Percentiles rank a stretch among this genome's conserved stretches.
Evolutionary conservation across 2,797 vertebrate species (phyloP).

Genomic region (Hypotaenidia okinawae): DNA sequence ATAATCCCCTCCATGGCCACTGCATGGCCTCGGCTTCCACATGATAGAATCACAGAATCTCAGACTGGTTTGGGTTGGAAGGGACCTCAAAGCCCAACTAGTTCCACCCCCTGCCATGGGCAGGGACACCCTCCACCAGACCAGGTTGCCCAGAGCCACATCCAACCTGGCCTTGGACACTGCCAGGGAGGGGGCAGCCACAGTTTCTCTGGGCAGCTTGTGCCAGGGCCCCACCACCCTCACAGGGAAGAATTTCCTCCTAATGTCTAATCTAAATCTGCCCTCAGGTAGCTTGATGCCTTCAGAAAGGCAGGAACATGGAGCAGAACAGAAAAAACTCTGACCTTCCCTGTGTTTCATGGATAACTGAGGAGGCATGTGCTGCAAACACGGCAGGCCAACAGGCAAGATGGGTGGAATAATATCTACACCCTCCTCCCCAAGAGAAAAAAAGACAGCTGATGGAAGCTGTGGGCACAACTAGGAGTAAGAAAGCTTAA

Average conservation of each 20-base stretch:
- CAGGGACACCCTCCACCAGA: no score
- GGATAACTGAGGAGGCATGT: not conserved
- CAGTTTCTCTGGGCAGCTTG: no score
- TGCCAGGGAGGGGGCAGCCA: no score
- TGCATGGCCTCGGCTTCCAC: not conserved
- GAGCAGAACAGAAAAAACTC: not conserved
- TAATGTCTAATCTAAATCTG: no score
- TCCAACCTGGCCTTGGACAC: no score
- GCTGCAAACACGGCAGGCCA: not conserved
- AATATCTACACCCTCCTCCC: not conserved
- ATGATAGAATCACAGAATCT: no score
- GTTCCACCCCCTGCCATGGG: no score
- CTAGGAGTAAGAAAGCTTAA: not conserved
- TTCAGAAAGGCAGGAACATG: not conserved
- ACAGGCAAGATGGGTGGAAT: not conserved
- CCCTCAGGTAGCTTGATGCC: not conserved
- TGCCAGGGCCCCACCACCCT: no score
- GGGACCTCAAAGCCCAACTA: no score
- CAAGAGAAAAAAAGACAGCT: not conserved
- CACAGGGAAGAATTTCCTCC: no score
- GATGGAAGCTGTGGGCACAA: not conserved
- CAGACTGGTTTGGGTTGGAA: no score
- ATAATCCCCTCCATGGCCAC: not conserved
- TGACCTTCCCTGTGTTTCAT: not conserved
- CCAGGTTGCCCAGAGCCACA: no score